Evolutionary conservation across 2,888 invertebrate genomes (phyloP).

Genomic region (Mimas tiliae): DNA sequence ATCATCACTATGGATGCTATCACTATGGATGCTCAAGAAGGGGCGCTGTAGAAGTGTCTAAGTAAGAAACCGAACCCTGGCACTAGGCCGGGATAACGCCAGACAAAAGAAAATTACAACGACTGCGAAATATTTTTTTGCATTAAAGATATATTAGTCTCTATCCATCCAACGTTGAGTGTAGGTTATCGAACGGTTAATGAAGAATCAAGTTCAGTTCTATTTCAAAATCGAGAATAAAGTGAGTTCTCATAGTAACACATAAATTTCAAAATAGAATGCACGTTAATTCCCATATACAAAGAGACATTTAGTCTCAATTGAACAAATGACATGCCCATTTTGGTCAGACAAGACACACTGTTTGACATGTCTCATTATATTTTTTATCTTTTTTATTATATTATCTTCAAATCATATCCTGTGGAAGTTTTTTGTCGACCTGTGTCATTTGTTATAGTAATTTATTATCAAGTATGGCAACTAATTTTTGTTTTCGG

Average conservation of each 20-base stretch:
- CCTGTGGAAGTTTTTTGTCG: background rate
- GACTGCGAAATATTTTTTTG: no score
- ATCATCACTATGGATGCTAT: no score
- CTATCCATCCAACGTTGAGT: no score
- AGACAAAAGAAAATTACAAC: no score
- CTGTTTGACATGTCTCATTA: background rate
- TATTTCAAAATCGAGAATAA: background rate
- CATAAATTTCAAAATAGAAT: background rate
- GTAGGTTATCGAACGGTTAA: no score
- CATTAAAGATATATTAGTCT: no score
- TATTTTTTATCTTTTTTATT: background rate
- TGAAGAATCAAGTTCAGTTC: background rate
- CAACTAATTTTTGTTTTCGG: background rate
- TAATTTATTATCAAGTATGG: constrained; percentile 3
- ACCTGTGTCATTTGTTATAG: background rate
- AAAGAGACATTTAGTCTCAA: constrained; percentile 18
- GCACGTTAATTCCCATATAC: constrained; percentile 10
- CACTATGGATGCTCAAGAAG: no score
- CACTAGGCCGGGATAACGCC: no score
- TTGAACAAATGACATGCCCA: constrained; percentile 1
- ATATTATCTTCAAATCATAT: constrained; percentile 1
- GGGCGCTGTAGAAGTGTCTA: no score
- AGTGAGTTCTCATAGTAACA: background rate
- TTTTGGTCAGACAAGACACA: background rate
- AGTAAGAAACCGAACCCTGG: background rate